A percentile compares a stretch with the other conserved stretches of the same genome.
Conservation (phyloP, 2,797 vertebrate genomes). For the Apogon hyalosoma region DNA sequence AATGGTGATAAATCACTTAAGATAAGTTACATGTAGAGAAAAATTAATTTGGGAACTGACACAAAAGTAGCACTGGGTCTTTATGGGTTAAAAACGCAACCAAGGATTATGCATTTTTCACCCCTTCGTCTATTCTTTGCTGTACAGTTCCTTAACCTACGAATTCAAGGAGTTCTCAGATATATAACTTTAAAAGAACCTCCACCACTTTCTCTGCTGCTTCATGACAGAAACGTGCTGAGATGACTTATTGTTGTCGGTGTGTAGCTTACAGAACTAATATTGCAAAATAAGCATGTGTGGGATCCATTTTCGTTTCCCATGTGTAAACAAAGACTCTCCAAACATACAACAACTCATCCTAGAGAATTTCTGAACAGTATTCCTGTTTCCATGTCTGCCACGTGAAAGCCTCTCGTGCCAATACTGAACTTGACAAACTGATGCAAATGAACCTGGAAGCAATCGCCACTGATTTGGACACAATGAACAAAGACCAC, state of each 20-base stretch:
- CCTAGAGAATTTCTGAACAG: conserved; percentile 25
- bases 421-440: conserved; percentile 37
- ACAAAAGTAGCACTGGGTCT: too few species aligned
- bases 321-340: conserved; percentile 28
- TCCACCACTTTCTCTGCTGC: not conserved
- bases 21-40: too few species aligned
- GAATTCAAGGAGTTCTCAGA: not conserved
- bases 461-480: conserved; percentile 69
- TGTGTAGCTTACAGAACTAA: conserved; percentile 17
- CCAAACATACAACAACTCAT: conserved; percentile 37
- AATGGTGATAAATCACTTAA: too few species aligned
- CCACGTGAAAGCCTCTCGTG: conserved; percentile 31
- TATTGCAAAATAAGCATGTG: conserved; percentile 25
- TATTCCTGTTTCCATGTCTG: conserved; percentile 12
- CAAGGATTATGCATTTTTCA: too few species aligned
- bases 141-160: not conserved
- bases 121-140: too few species aligned
- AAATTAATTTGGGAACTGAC: too few species aligned
- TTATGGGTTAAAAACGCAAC: too few species aligned
- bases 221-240: conserved; percentile 21
- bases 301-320: conserved; percentile 25
- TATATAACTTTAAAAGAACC: conserved; percentile 7
- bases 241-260: conserved; percentile 19
- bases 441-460: conserved; percentile 65
- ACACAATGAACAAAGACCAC: conserved; percentile 57